Base-by-base conservation (phyloP, 2,888 invertebrate genomes). In the Strigamia transsilvanica region DNA sequence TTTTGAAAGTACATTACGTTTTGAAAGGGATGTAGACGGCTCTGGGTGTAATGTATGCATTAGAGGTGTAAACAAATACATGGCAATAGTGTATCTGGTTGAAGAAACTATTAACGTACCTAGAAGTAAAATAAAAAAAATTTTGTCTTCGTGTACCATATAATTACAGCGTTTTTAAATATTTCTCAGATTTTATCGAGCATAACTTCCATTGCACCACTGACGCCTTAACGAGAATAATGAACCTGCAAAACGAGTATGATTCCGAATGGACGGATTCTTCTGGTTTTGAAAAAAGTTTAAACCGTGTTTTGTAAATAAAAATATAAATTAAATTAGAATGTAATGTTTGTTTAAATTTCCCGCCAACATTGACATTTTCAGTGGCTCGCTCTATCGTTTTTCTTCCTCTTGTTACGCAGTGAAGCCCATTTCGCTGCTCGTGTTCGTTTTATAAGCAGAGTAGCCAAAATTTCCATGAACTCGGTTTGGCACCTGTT, bases 401-500 rank as follows among this genome's bases (percentile, higher is more conserved):
- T 56, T 56, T 56, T 2, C 3, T 73, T 15, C 10, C 10, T 13
- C 12, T 15, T 32, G 73, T 73, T 73, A 73, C 73, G 73, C 73
- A 73, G 73, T 27, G 73, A 73, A 73, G 73, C 73, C 32, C 32
- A 32, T 13, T 73, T 73, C 32, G 32, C 15, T 73, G 27, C 73
- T 27, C 73, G 73, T 73, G 27, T 7, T n/a, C 4, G 27, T 73
- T 73, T 73, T 73, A 12, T 13, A 73, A n/a, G 73, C 73, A 73
- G 73, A 73, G 73, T 73, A 73, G 73, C 73, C 73, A 73, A 73
- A 56, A 73, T 73, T 73, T 73, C 73, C 73, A 73, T 73, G 73
- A 27, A 73, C 73, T 73, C 73, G 73, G 73, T 73, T 73, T 73
- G 73, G 73, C 73, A 73, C 23, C 73, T 73, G 32, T 73, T 73